Evolutionary conservation across 2,113 vertebrate species (phyloP), one percentile per base, ranked within the genome.

Genomic region (Lepisosteus oculatus): DNA sequence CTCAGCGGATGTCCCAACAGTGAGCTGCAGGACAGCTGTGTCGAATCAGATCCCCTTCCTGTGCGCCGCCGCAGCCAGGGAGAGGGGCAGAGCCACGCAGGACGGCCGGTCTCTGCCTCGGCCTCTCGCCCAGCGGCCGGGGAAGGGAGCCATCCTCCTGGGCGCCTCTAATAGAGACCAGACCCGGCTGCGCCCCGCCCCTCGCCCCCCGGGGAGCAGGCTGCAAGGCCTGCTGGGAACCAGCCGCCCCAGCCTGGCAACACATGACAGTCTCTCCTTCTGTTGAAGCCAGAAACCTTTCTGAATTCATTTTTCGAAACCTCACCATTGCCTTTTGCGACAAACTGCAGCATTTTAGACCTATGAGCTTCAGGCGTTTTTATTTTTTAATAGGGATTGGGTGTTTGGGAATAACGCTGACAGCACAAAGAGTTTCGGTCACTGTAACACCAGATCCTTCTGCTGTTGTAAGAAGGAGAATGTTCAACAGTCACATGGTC

Each of bases 161-260:
- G 72, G 76, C 5, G 5, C 78, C 77, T 80, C 79, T 90, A 91
- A 91, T 90, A 78, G 80, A 86, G 81, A 86, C 83, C 90, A 92
- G 85, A 89, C n/a, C 69, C 65, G 51, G 17, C 47, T 41, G 47
- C 47, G 29, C 44, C 80, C 44, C 73, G 78, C 74, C 70, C 5
- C 47, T 51, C 47, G 47, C 47, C 80, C 78, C 79, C 81, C 79
- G 73, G 66, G 82, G 81, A 85, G 83, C 75, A 74, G 77, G 84
- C 83, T 81, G 81, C 77, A 74, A 56, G 65, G 77, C n/a, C 77
- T 79, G 85, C 84, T 80, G 86, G 88, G 87, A 87, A 80, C 72
- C 70, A 83, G 85, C 79, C 75, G 71, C 79, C 78, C 78, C 82
- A 90, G 80, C 81, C 86, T 89, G 85, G 84, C 77, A 86, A 79